Evolutionary conservation across 2,888 invertebrate species (phyloP).

Genomic region (Ctenicera cuprea): DNA sequence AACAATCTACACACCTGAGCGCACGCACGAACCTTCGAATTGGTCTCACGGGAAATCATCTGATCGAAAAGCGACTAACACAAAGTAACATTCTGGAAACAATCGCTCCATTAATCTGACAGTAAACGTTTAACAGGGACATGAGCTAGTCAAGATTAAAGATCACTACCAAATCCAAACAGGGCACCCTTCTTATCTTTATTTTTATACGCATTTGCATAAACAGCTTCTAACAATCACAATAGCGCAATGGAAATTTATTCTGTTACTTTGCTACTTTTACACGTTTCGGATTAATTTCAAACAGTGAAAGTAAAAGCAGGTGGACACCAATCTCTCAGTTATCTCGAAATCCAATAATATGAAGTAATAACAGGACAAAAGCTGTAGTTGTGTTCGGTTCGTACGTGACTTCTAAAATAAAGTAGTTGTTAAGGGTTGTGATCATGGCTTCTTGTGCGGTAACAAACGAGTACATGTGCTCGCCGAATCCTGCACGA

Average conservation of each 20-base stretch:
- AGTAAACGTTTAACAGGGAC: constrained; percentile 58
- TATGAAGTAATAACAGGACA: constrained; percentile 38
- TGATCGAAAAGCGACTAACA: constrained; percentile 64
- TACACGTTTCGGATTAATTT: too few species aligned
- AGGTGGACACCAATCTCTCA: not conserved
- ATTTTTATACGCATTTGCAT: too few species aligned
- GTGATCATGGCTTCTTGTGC: constrained; percentile 44
- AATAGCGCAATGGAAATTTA: too few species aligned
- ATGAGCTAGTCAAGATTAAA: constrained; percentile 55
- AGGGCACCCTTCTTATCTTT: too few species aligned
- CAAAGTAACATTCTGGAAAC: constrained; percentile 57
- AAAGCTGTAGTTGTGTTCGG: constrained; percentile 36
- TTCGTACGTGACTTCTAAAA: constrained; percentile 47
- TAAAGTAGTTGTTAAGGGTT: constrained; percentile 46
- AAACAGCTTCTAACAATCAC: too few species aligned
- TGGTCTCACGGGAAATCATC: constrained; percentile 65
- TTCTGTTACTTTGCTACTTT: too few species aligned
- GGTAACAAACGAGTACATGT: constrained; percentile 51
- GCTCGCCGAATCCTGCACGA: constrained; percentile 47
- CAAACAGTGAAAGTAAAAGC: too few species aligned
- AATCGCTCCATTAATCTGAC: constrained; percentile 61
- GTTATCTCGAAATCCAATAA: constrained; percentile 24
- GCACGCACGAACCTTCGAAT: constrained; percentile 59
- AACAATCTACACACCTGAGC: constrained; percentile 57
- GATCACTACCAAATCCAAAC: constrained; percentile 46